Conservation (phyloP, 2,797 vertebrate species). For the Aselliscus stoliczkanus region DNA sequence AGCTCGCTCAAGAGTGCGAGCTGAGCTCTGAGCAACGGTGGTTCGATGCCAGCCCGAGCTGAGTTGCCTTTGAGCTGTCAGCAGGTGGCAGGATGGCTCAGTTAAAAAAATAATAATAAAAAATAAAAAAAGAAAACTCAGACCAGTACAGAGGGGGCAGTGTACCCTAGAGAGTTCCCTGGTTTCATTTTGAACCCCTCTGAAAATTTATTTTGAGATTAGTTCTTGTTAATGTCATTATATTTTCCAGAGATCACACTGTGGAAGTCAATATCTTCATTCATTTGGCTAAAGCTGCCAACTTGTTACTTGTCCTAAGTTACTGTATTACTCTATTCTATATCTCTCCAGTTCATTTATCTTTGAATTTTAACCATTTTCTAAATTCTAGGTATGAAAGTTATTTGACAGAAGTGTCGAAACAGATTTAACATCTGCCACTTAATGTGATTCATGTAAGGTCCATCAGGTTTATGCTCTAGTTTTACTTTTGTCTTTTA, state of each 20-base stretch:
- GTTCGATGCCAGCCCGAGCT: no score
- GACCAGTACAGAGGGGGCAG: not conserved
- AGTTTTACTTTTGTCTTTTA: not conserved
- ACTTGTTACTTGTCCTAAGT: not conserved
- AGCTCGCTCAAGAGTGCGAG: no score
- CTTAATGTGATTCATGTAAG: not conserved
- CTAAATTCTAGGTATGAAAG: not conserved
- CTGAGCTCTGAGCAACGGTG: no score
- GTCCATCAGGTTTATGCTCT: not conserved
- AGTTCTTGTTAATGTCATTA: not conserved
- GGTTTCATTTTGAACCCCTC: not conserved
- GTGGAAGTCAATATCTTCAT: not conserved
- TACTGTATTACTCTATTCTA: not conserved
- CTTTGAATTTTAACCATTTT: not conserved
- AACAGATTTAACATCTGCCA: not conserved
- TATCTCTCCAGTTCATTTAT: not conserved
- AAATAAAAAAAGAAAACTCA: not conserved
- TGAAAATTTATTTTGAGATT: not conserved
- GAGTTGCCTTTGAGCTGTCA: no score
- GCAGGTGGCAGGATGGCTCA: no score
- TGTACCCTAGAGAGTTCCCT: not conserved
- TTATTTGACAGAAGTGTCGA: not conserved
- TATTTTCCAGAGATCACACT: not conserved
- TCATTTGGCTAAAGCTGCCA: not conserved
- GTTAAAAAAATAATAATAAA: no score